A percentile compares a stretch with the other conserved stretches of the same genome.
Conservation (phyloP, 37 sponge, comb jelly and placozoan species). For the Bolinopsis microptera region DNA sequence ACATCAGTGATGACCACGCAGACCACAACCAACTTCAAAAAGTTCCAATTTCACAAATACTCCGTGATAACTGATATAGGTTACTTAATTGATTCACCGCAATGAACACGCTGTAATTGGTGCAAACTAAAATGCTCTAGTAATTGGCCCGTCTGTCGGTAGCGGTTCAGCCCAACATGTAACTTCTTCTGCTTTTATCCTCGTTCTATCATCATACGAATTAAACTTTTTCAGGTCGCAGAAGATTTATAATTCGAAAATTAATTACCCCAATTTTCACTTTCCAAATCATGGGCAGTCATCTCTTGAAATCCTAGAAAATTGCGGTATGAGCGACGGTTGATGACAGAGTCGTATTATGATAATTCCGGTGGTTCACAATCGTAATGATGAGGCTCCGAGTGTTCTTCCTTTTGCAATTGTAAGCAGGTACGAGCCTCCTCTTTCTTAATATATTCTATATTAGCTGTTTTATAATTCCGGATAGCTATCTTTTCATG, state of each 20-base stretch:
- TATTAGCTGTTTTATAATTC: too few species aligned
- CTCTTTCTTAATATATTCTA: too few species aligned
- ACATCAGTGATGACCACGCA: too few species aligned
- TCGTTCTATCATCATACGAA: slow-evolving; percentile 33
- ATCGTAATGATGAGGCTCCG: not conserved
- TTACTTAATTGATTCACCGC: not conserved
- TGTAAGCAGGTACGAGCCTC: not conserved
- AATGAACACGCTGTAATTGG: not conserved
- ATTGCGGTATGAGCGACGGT: not conserved
- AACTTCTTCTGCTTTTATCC: not conserved
- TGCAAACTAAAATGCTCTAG: not conserved
- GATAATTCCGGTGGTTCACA: not conserved
- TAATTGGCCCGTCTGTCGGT: not conserved
- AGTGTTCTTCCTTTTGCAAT: not conserved
- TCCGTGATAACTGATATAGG: too few species aligned
- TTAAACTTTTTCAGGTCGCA: not conserved
- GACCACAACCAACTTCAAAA: too few species aligned
- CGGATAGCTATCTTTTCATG: too few species aligned
- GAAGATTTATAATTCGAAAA: slow-evolving; percentile 62
- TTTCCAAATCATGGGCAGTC: slow-evolving; percentile 42
- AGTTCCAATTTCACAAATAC: too few species aligned
- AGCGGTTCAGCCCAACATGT: not conserved
- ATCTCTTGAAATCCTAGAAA: not conserved
- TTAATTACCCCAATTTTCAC: slow-evolving; percentile 66
- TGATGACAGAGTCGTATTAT: not conserved